A percentile compares a stretch with the other conserved stretches of the same genome.
Evolutionary conservation across 2,113 vertebrate genomes (phyloP).

Genomic region (Siniperca knerii): DNA sequence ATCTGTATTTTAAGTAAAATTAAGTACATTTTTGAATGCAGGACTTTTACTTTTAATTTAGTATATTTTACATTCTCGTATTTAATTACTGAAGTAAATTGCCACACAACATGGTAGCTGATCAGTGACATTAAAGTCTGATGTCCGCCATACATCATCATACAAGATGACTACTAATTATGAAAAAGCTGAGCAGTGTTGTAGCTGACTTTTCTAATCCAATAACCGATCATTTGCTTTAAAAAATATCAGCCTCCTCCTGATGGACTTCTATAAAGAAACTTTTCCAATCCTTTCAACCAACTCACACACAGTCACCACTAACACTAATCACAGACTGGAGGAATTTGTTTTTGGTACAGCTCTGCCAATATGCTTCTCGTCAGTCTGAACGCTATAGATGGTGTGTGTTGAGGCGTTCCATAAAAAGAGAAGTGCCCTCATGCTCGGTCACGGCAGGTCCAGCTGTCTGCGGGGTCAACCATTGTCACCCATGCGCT

Average conservation of each 20-base stretch:
- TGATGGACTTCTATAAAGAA: background rate
- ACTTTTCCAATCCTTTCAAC: background rate
- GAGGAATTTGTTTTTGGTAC: constrained; percentile 6
- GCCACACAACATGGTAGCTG: background rate
- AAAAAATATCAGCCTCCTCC: background rate
- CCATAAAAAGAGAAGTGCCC: constrained; percentile 71
- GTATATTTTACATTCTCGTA: background rate
- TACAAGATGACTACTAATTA: background rate
- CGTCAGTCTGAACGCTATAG: constrained; percentile 12
- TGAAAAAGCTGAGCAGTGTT: background rate
- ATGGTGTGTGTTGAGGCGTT: constrained; percentile 36
- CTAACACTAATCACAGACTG: background rate
- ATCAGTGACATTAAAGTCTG: background rate
- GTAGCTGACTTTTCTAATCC: background rate
- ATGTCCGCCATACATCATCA: background rate
- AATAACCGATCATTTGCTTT: background rate
- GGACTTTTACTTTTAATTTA: background rate
- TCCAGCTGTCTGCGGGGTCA: constrained; percentile 70
- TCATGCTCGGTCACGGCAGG: constrained; percentile 18
- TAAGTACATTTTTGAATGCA: background rate
- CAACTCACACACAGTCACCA: background rate
- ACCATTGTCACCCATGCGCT: constrained; percentile 52
- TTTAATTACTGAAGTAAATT: background rate
- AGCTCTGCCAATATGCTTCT: background rate
- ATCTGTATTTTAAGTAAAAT: background rate